Conservation (phyloP, 2,888 invertebrate genomes). For the Papilio gigon region DNA sequence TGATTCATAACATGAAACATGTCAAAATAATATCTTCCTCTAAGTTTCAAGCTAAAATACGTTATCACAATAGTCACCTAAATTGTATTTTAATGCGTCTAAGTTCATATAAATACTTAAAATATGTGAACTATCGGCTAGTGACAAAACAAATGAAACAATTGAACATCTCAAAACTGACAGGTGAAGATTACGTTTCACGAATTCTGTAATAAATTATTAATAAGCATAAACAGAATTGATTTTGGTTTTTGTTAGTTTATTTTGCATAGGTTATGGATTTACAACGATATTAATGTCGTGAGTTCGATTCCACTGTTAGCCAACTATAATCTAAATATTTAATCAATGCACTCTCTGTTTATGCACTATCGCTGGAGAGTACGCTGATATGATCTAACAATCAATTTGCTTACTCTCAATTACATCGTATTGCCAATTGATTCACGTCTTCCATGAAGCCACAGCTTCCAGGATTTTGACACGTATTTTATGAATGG, state of each 20-base stretch:
- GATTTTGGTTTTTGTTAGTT: too few species aligned
- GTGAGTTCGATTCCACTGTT: background rate
- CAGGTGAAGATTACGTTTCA: background rate
- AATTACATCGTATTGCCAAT: background rate
- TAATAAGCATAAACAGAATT: too few species aligned
- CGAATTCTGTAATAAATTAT: too few species aligned
- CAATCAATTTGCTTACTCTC: too few species aligned
- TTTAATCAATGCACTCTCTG: background rate
- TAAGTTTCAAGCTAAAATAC: background rate
- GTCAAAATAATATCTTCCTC: background rate
- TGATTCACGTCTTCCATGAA: conserved; percentile 1
- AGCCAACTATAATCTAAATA: background rate
- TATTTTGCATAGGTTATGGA: too few species aligned
- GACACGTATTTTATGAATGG: background rate
- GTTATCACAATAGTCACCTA: background rate
- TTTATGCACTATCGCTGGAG: background rate
- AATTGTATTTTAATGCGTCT: background rate
- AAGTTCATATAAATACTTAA: background rate
- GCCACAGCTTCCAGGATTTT: conserved; percentile 6
- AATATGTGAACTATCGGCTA: background rate
- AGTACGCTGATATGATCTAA: background rate
- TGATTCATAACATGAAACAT: background rate
- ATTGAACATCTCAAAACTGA: background rate
- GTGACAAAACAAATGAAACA: background rate
- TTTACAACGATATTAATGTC: too few species aligned